These are phyloP conservation scores for Malurus leucopterus DNA, from an alignment of 2,797 vertebrate genomes.

Conservation along the genomic window DNA sequence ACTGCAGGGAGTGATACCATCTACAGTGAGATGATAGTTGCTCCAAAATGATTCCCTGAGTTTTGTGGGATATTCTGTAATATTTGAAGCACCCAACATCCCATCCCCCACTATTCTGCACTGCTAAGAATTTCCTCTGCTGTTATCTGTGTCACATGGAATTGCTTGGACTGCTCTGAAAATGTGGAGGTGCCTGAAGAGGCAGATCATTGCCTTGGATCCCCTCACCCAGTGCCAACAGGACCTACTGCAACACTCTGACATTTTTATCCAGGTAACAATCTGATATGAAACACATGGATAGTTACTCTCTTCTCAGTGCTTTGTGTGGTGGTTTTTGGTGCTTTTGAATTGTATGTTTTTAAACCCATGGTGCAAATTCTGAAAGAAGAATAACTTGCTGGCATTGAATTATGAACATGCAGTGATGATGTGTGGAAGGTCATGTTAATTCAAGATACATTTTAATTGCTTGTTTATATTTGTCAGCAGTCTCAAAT, in stretches of 20 bases:
- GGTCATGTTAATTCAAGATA: background rate
- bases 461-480: background rate
- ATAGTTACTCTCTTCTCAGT: background rate
- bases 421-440: background rate
- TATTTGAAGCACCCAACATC: background rate
- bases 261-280: background rate
- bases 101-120: background rate
- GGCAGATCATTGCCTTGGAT: background rate
- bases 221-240: background rate
- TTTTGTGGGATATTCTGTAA: background rate
- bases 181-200: background rate
- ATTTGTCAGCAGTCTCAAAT: background rate
- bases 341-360: background rate
- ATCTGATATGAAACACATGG: background rate
- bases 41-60: background rate
- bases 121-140: background rate
- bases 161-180: background rate
- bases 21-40: background rate
- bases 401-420: background rate
- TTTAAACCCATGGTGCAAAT: background rate
- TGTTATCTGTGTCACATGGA: background rate
- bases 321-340: background rate
- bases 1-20: background rate
- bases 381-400: background rate
- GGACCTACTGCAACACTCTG: background rate